phyloP scores from a whole-genome alignment of 2,888 invertebrate species.

The Nephrocerus scutellatus region DNA sequence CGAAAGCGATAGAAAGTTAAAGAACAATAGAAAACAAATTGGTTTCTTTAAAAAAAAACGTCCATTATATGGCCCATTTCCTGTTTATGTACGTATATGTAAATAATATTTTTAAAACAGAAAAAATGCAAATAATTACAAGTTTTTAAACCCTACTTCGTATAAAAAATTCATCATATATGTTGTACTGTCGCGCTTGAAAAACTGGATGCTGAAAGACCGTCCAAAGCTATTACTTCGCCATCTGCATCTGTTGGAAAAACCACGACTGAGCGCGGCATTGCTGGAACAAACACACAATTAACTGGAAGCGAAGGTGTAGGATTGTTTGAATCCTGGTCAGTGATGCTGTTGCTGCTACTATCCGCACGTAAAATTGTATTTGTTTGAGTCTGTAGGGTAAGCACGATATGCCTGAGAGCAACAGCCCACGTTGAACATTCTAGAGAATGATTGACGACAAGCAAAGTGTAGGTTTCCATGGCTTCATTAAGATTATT shows the following conservation, averaged over 20 bases:
- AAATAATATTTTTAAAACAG: too few relatives aligned
- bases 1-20: too few relatives aligned
- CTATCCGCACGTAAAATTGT: slow-evolving; percentile 13
- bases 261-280: slow-evolving; percentile 21
- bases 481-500: slow-evolving; percentile 31
- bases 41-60: too few relatives aligned
- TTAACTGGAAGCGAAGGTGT: slow-evolving; percentile 21
- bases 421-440: slow-evolving; percentile 34
- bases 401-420: slow-evolving; percentile 31
- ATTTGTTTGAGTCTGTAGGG: slow-evolving; percentile 20
- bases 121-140: too few relatives aligned
- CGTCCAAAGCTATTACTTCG: slow-evolving; percentile 14
- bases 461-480: slow-evolving; percentile 31
- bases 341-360: slow-evolving; percentile 8
- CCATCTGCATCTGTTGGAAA: slow-evolving; percentile 12
- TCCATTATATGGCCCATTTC: too few relatives aligned
- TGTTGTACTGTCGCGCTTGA: slow-evolving; percentile 24
- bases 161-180: slow-evolving; percentile 33
- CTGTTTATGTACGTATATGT: too few relatives aligned
- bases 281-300: slow-evolving; percentile 26
- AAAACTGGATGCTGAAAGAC: slow-evolving; percentile 4
- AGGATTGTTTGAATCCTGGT: slow-evolving; percentile 21
- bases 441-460: slow-evolving; percentile 32
- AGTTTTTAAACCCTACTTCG: too few relatives aligned
- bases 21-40: too few relatives aligned